A percentile compares a stretch with the other conserved stretches of the same genome.
Conservation (phyloP, 2,888 invertebrate species). For the Atrina japonica region DNA sequence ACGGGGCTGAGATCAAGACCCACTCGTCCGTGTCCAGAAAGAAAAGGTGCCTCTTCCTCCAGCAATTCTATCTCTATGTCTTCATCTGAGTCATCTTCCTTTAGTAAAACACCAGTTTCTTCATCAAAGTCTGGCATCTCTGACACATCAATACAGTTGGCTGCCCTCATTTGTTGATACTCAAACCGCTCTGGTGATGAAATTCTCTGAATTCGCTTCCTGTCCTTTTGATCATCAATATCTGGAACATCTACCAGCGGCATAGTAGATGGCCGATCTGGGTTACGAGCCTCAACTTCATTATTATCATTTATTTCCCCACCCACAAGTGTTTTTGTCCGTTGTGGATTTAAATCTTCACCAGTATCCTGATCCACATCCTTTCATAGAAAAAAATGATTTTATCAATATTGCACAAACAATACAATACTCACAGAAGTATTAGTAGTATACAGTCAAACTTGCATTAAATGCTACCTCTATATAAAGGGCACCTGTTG, state of each 20-base stretch:
- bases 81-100: slow-evolving; percentile 88
- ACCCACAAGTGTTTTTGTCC: slow-evolving; percentile 62
- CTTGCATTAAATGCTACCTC: no score
- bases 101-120: slow-evolving; percentile 94
- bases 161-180: slow-evolving; percentile 97
- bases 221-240: slow-evolving; percentile 65
- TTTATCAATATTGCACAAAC: no score
- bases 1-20: slow-evolving; percentile 95
- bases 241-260: slow-evolving; percentile 82
- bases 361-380: slow-evolving; percentile 98
- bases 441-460: no score
- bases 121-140: slow-evolving; percentile 99
- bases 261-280: slow-evolving; percentile 90
- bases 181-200: slow-evolving; percentile 98
- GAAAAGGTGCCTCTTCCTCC: slow-evolving; percentile 98
- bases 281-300: slow-evolving; percentile 87
- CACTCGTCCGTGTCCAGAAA: slow-evolving; percentile 90
- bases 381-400: slow-evolving; percentile 70
- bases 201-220: slow-evolving; percentile 83
- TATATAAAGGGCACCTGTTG: no score
- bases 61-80: slow-evolving; percentile 99
- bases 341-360: slow-evolving; percentile 92
- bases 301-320: slow-evolving; percentile 80
- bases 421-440: no score
- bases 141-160: slow-evolving; percentile 93